A percentile compares a stretch with the other conserved stretches of the same genome.
Evolutionary conservation across 2,797 vertebrate species (phyloP).

Genomic region (Anolis apletophallus): DNA sequence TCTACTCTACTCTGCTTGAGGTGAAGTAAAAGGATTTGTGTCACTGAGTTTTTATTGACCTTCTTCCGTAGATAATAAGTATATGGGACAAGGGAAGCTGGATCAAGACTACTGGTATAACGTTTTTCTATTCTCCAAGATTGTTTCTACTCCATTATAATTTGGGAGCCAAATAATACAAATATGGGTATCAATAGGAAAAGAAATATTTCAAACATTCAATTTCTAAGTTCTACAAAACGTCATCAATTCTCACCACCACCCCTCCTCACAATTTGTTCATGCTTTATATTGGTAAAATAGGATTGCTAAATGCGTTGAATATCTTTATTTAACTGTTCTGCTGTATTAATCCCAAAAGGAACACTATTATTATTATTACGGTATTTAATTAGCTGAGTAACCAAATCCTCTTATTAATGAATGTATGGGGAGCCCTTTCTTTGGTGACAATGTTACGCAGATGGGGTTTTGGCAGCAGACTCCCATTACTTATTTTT

Average conservation of each 20-base stretch:
- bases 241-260: conserved; percentile 64
- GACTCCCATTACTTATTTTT: conserved; percentile 70
- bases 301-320: conserved; percentile 75
- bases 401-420: conserved; percentile 77
- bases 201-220: conserved; percentile 48
- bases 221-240: conserved; percentile 68
- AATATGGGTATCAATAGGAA: conserved; percentile 39
- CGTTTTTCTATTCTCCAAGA: fast-evolving
- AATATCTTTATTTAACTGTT: conserved; percentile 75
- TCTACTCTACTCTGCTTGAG: no score
- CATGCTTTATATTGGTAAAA: conserved; percentile 76
- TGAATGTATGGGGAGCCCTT: conserved; percentile 67
- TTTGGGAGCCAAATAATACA: background rate
- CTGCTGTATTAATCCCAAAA: conserved; percentile 75
- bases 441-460: conserved; percentile 71
- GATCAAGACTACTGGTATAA: background rate
- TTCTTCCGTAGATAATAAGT: background rate
- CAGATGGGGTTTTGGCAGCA: conserved; percentile 74
- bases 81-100: background rate
- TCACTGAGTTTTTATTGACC: background rate
- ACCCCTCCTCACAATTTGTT: conserved; percentile 52
- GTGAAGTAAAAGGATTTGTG: no score
- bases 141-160: fast-evolving
- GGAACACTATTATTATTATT: conserved; percentile 76
- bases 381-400: conserved; percentile 76